phyloP scores from a whole-genome alignment of 2,797 vertebrate genomes.

The Eidolon dupreanum region DNA sequence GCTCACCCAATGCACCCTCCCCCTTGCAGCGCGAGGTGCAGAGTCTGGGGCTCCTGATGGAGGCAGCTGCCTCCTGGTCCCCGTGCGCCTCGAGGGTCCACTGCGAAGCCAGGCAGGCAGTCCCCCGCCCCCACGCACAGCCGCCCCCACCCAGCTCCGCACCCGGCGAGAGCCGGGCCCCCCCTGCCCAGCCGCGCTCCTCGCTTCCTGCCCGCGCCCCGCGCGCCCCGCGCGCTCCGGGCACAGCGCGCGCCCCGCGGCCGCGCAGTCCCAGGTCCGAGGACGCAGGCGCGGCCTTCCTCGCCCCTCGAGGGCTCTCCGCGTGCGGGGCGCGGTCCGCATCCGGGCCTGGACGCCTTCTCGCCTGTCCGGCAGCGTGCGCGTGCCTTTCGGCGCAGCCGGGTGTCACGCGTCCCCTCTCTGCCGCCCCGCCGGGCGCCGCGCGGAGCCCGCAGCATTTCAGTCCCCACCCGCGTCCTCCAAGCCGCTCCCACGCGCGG shows the following conservation, averaged over 20 bases:
- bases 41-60: not conserved
- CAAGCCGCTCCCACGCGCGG: not conserved
- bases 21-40: fast-evolving
- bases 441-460: fast-evolving
- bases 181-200: not conserved
- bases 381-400: not conserved
- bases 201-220: no score
- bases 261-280: fast-evolving
- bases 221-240: not conserved
- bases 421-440: not conserved
- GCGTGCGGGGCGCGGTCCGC: not conserved
- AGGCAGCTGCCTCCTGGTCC: not conserved
- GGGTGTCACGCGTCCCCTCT: not conserved
- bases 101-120: fast-evolving
- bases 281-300: fast-evolving
- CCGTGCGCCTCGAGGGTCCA: fast-evolving
- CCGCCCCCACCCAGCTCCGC: fast-evolving
- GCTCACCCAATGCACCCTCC: fast-evolving
- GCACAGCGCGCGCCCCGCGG: fast-evolving
- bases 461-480: not conserved
- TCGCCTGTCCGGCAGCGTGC: no score
- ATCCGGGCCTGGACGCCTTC: no score
- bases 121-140: no score
- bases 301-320: no score
- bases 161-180: not conserved